These are phyloP conservation scores for Unio delphinus DNA, from an alignment of 2,888 invertebrate species.

Conservation along the genomic window DNA sequence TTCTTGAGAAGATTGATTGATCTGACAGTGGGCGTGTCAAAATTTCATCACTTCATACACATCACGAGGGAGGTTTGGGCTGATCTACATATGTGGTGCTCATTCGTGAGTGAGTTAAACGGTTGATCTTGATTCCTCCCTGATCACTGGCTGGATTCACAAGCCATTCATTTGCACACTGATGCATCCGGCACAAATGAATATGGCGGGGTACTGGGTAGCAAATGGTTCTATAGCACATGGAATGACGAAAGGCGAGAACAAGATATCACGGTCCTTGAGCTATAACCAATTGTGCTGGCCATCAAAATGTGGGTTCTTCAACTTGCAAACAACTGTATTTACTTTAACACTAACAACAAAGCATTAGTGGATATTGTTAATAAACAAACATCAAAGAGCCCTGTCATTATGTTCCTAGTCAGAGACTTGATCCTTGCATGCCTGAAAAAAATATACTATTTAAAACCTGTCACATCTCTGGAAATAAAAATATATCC, in stretches of 20 bases:
- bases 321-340: constrained; percentile 8
- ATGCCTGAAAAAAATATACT: constrained; percentile 20
- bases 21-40: constrained; percentile 8
- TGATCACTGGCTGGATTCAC: no score
- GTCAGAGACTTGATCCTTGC: constrained; percentile 2
- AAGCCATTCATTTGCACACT: no score
- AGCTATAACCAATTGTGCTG: constrained; percentile 25
- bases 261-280: background rate
- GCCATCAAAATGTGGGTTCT: constrained; percentile 23
- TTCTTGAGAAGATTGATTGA: constrained; percentile 17
- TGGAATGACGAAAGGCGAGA: constrained; percentile 9
- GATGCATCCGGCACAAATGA: constrained; percentile 18
- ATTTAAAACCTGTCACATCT: constrained; percentile 13
- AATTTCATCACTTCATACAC: constrained; percentile 10
- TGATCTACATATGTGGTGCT: constrained; percentile 13
- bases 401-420: constrained; percentile 11
- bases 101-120: constrained; percentile 19
- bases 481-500: constrained; percentile 17
- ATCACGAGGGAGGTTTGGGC: constrained; percentile 8
- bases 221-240: constrained; percentile 13
- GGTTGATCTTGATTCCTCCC: constrained; percentile 8
- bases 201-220: constrained; percentile 12
- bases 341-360: constrained; percentile 19
- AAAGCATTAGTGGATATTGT: constrained; percentile 23
- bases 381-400: constrained; percentile 22